phyloP scores from a whole-genome alignment of 2,797 vertebrate species.

The Todus mexicanus region DNA sequence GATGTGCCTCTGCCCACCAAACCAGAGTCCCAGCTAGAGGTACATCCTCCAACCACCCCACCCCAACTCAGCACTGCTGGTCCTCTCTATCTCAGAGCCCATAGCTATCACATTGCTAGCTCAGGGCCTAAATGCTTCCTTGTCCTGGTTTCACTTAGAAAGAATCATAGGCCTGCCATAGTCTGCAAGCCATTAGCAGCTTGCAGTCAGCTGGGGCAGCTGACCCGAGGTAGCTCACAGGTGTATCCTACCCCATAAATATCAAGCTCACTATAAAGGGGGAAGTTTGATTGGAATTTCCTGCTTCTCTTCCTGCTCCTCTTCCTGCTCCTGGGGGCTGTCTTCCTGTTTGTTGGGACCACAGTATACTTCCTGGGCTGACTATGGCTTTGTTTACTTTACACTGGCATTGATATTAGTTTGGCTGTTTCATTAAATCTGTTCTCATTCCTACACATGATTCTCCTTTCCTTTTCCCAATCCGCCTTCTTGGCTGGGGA shows the following conservation, averaged over 20 bases:
- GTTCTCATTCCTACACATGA: neutral
- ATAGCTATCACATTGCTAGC: neutral
- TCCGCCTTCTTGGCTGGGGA: neutral
- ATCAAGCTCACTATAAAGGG: neutral
- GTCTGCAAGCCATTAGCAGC: neutral
- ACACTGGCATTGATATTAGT: neutral
- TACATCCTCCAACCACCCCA: neutral
- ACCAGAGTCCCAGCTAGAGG: neutral
- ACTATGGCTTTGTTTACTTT: neutral
- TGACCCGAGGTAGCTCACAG: neutral
- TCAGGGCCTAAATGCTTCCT: neutral
- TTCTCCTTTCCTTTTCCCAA: neutral
- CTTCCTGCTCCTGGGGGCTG: neutral
- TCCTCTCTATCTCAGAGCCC: neutral
- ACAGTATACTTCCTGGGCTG: neutral
- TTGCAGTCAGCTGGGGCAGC: neutral
- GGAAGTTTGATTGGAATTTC: neutral
- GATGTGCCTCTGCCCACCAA: neutral
- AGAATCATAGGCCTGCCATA: neutral
- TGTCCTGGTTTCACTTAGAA: neutral
- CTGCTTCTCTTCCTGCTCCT: neutral
- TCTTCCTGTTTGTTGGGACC: too few species aligned
- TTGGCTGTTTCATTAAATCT: neutral
- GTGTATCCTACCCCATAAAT: neutral
- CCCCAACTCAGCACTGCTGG: neutral